Evolutionary conservation across 2,113 vertebrate genomes (phyloP).

Genomic region (Quiscalus mexicanus): DNA sequence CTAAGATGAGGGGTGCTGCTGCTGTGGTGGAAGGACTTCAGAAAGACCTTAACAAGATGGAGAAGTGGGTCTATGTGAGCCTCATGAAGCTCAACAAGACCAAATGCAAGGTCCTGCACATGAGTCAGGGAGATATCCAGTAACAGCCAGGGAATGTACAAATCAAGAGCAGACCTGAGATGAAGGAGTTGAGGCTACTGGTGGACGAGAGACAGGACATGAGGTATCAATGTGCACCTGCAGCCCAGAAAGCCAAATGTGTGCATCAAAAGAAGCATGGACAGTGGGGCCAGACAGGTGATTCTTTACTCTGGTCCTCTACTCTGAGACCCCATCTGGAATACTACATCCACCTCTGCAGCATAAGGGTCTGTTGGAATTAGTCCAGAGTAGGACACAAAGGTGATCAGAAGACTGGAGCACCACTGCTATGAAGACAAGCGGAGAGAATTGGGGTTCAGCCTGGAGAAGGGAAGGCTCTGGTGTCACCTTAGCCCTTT

Average conservation of each 20-base stretch:
- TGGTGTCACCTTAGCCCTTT: rapidly evolving
- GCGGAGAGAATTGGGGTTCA: neutral
- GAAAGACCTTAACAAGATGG: neutral
- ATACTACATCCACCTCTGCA: rapidly evolving
- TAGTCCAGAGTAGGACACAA: neutral
- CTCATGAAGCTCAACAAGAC: neutral
- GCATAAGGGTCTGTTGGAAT: neutral
- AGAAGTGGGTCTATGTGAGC: neutral
- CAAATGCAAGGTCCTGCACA: neutral
- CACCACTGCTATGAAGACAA: neutral
- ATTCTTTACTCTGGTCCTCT: neutral
- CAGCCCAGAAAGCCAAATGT: rapidly evolving
- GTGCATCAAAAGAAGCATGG: rapidly evolving
- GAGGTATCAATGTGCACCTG: rapidly evolving
- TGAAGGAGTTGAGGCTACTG: rapidly evolving
- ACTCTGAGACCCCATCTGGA: rapidly evolving
- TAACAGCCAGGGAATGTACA: rapidly evolving
- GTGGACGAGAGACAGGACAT: rapidly evolving
- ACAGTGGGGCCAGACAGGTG: neutral
- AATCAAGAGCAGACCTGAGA: neutral
- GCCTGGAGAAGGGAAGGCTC: neutral
- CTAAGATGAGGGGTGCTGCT: rapidly evolving
- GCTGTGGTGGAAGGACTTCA: rapidly evolving
- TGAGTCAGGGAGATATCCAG: rapidly evolving
- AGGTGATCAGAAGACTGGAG: rapidly evolving